Percentiles rank a stretch among this genome's conserved stretches.
Evolutionary conservation across 1,140 invertebrate genomes (phyloP).

Genomic region (Aphaenogaster ashmeadi): DNA sequence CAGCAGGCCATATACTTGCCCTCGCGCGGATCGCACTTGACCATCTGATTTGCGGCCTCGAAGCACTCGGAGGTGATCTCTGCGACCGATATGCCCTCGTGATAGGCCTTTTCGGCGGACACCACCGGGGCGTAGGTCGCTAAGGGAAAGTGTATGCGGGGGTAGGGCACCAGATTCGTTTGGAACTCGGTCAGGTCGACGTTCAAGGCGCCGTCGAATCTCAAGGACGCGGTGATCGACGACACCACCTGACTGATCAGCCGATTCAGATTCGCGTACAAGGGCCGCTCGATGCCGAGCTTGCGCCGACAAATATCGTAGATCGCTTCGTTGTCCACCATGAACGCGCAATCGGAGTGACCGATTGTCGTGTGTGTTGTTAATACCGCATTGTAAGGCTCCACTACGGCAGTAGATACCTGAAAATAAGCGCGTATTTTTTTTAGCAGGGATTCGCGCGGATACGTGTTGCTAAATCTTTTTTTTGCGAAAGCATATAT

Average conservation of each 20-base stretch:
- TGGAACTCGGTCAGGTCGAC: slow-evolving; percentile 75
- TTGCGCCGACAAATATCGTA: slow-evolving; percentile 75
- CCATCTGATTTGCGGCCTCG: slow-evolving; percentile 74
- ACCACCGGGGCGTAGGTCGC: slow-evolving; percentile 73
- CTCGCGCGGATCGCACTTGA: slow-evolving; percentile 73
- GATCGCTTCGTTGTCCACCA: slow-evolving; percentile 75
- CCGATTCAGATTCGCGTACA: slow-evolving; percentile 72
- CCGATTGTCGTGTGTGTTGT: slow-evolving; percentile 73
- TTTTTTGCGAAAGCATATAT: background rate
- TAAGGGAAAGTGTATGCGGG: slow-evolving; percentile 72
- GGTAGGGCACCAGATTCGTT: slow-evolving; percentile 73
- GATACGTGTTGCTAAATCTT: background rate
- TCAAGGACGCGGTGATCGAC: slow-evolving; percentile 72
- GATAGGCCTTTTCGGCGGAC: slow-evolving; percentile 71
- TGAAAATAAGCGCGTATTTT: slow-evolving; percentile 18
- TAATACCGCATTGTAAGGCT: slow-evolving; percentile 72
- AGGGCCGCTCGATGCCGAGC: slow-evolving; percentile 70
- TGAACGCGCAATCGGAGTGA: slow-evolving; percentile 75
- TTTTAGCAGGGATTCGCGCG: background rate
- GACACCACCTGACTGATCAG: slow-evolving; percentile 76
- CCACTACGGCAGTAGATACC: slow-evolving; percentile 75
- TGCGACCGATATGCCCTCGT: slow-evolving; percentile 74
- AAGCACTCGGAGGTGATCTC: slow-evolving; percentile 75
- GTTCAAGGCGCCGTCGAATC: slow-evolving; percentile 73
- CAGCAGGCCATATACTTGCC: slow-evolving; percentile 92